Evolutionary conservation across 2,797 vertebrate species (phyloP).

Genomic region (Coregonus suidteri): DNA sequence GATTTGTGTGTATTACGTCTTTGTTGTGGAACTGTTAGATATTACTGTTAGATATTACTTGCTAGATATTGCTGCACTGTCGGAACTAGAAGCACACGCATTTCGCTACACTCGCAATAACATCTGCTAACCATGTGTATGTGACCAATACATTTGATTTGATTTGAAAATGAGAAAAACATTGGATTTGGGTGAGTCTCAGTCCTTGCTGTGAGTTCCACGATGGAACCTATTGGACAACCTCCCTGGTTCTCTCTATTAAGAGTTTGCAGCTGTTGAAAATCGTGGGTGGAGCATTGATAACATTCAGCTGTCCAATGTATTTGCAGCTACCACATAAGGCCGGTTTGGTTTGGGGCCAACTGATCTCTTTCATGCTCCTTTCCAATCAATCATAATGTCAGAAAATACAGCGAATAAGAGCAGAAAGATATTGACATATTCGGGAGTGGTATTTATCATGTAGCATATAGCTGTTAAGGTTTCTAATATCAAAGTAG

Average conservation of each 20-base stretch:
- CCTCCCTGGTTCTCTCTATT: conserved; percentile 54
- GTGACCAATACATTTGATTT: too few relatives aligned
- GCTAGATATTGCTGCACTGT: too few relatives aligned
- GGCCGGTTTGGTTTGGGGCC: neutral
- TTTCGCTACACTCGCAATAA: too few relatives aligned
- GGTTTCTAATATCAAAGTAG: neutral
- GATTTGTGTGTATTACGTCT: too few relatives aligned
- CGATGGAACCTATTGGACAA: conserved; percentile 39
- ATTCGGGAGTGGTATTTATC: too few relatives aligned
- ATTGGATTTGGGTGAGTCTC: conserved; percentile 1
- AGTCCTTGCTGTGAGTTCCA: conserved; percentile 34
- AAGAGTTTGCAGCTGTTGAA: conserved; percentile 64
- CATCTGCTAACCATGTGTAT: too few relatives aligned
- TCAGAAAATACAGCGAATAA: conserved; percentile 6
- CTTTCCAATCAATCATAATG: neutral
- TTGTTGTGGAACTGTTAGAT: too few relatives aligned
- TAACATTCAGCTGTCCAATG: conserved; percentile 35
- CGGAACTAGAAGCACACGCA: too few relatives aligned
- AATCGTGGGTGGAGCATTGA: conserved; percentile 43
- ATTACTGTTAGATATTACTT: too few relatives aligned
- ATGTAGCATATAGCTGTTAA: neutral
- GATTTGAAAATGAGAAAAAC: too few relatives aligned
- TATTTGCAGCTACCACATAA: conserved; percentile 4
- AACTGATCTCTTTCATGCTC: neutral
- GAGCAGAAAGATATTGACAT: neutral